phyloP scores from a whole-genome alignment of 1,140 invertebrate genomes.

The Solen grandis region DNA sequence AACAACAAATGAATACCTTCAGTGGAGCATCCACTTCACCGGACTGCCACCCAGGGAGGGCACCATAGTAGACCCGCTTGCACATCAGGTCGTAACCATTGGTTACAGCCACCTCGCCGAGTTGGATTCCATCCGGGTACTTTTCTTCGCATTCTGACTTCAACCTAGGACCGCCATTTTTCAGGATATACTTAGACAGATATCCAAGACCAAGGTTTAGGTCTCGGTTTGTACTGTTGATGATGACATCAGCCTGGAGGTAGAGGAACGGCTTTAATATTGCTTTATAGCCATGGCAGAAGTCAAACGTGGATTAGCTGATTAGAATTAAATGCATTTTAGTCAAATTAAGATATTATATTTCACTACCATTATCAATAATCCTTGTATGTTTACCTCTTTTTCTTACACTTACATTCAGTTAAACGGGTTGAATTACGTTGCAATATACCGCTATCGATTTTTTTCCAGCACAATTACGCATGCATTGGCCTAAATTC shows the following conservation, averaged over 20 bases:
- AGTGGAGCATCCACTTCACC: neutral
- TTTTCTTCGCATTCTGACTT: slow-evolving; percentile 12
- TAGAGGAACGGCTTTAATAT: neutral
- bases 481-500: too few species aligned
- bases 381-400: neutral
- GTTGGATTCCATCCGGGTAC: slow-evolving; percentile 45
- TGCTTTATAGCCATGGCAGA: neutral
- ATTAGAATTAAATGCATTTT: neutral
- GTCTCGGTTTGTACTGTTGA: slow-evolving; percentile 17
- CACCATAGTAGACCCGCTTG: slow-evolving; percentile 28
- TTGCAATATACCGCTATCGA: too few species aligned
- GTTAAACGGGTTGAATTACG: neutral
- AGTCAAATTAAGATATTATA: neutral
- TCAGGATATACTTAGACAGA: slow-evolving; percentile 24
- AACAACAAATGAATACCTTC: neutral
- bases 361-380: neutral
- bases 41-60: slow-evolving; percentile 13
- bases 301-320: neutral
- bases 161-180: slow-evolving; percentile 4
- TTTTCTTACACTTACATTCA: neutral
- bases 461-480: too few species aligned
- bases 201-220: slow-evolving; percentile 8
- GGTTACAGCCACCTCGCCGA: slow-evolving; percentile 19
- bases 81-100: slow-evolving; percentile 13
- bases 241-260: slow-evolving; percentile 35